Conservation (phyloP, 2,113 vertebrate species). For the Anseranas semipalmata region DNA sequence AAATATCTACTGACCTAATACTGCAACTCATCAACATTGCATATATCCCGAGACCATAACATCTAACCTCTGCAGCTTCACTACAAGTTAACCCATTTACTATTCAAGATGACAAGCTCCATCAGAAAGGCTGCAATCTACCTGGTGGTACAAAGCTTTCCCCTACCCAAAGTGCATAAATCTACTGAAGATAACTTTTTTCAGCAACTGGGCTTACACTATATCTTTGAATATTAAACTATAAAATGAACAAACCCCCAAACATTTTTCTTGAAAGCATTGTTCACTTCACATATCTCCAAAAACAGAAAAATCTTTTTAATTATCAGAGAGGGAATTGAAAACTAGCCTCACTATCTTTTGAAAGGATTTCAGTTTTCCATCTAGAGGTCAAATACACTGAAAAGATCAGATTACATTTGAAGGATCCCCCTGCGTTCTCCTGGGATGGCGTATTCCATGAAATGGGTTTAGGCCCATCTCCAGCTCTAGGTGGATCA, state of each 20-base stretch:
- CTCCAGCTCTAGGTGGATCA: not conserved
- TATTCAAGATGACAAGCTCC: not conserved
- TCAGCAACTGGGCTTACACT: not conserved
- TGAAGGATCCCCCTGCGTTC: not conserved
- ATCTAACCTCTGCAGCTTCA: not conserved
- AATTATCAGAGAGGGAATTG: not conserved
- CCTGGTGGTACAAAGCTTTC: not conserved
- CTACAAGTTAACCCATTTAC: not conserved
- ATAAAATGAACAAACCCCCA: not conserved
- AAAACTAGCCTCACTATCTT: not conserved
- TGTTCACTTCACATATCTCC: not conserved
- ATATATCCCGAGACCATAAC: not conserved
- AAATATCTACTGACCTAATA: not conserved
- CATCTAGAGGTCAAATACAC: not conserved
- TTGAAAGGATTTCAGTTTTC: not conserved
- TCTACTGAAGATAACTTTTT: not conserved
- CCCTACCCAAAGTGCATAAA: not conserved
- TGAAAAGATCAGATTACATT: not conserved
- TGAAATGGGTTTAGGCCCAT: not conserved
- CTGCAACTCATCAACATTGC: not conserved
- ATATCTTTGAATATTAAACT: not conserved
- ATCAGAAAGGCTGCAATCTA: not conserved
- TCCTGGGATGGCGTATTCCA: not conserved
- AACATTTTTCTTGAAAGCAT: not conserved
- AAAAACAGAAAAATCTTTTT: not conserved